Evolutionary conservation across 2,113 vertebrate species (phyloP), one percentile per base, ranked within the genome.

Genomic region (Anthoscopus minutus): DNA sequence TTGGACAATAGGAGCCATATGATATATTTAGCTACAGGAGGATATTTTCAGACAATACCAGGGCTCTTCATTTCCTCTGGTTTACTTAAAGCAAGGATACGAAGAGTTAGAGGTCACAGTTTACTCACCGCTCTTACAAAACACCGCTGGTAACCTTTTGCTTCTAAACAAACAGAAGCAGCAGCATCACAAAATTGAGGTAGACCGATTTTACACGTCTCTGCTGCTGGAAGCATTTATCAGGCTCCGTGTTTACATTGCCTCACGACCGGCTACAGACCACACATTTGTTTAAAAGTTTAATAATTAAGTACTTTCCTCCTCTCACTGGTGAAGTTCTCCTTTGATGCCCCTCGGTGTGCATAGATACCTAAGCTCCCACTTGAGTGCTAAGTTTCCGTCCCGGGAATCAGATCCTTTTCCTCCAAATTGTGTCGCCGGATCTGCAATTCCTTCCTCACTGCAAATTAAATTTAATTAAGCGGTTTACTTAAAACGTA

Each of bases 41-140:
- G 95, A 90, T 98, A 96, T 98, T 98, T 98, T 97, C 95, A 97
- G 97, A 96, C 97, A 96, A 96, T 96, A 85, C 76, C 93, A 97
- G 81, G 90, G 95, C 93, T 98, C 94, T 90, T 96, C 89, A 94
- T 97, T 98, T 98, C 98, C 97, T 97, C 81, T 88, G 33, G 80
- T 96, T 97, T 96, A 94, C 96, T 97, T 92, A 74, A 86, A 92
- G 88, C 91, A 72, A 97, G 96, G 97, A 97, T 97, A 95, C 96
- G 78, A 92, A 38, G 74, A 96, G 87, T 88, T 64, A 97, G 94
- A 98, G 97, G 97, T 97, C 97, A 98, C 86, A 42, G 78, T 86
- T 96, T 95, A 96, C 90, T 96, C 94, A 94, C 91, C 94, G 72
- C 70, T 94, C 90, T 92, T 64, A 71, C 87, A 77, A 35, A 94